These are phyloP conservation scores for Euproctis similis DNA, from an alignment of 2,888 invertebrate species.

Conservation along the genomic window DNA sequence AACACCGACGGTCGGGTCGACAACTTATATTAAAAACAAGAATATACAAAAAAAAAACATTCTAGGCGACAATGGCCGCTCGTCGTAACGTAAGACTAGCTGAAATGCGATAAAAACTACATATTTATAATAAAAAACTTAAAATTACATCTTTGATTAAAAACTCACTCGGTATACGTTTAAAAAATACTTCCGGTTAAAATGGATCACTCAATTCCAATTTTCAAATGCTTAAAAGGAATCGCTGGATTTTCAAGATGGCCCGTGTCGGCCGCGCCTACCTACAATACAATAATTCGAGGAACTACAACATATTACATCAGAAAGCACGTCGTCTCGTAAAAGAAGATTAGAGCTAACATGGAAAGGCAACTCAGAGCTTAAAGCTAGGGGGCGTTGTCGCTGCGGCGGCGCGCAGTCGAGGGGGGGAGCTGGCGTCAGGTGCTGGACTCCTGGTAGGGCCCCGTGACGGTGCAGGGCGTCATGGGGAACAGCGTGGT, in stretches of 20 bases:
- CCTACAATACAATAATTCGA: slow-evolving; percentile 33
- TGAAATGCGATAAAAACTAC: slow-evolving; percentile 74
- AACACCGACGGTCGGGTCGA: slow-evolving; percentile 36
- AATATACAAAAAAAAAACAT: slow-evolving; percentile 65
- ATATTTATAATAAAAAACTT: slow-evolving; percentile 62
- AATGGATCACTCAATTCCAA: slow-evolving; percentile 62
- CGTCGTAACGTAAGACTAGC: slow-evolving; percentile 72
- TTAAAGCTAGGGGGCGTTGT: slow-evolving; percentile 42
- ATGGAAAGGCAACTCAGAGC: slow-evolving; percentile 35
- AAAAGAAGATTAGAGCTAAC: slow-evolving; percentile 22
- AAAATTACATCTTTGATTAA: slow-evolving; percentile 74
- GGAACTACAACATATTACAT: slow-evolving; percentile 61
- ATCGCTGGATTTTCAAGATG: slow-evolving; percentile 39
- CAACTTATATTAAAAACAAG: slow-evolving; percentile 54
- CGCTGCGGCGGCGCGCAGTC: slow-evolving; percentile 16
- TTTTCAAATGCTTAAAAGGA: slow-evolving; percentile 50
- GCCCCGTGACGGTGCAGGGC: slow-evolving; percentile 89
- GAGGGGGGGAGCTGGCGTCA: slow-evolving; percentile 50
- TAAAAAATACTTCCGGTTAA: slow-evolving; percentile 52
- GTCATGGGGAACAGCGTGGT: slow-evolving; percentile 91
- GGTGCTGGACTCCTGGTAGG: slow-evolving; percentile 82
- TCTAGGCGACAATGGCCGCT: slow-evolving; percentile 57
- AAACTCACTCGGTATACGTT: slow-evolving; percentile 66
- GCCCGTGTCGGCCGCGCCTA: slow-evolving; percentile 28
- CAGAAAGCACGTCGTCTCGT: slow-evolving; percentile 50